Base-by-base conservation (phyloP, 2,797 vertebrate genomes). In the Anisognathus igniventris region DNA sequence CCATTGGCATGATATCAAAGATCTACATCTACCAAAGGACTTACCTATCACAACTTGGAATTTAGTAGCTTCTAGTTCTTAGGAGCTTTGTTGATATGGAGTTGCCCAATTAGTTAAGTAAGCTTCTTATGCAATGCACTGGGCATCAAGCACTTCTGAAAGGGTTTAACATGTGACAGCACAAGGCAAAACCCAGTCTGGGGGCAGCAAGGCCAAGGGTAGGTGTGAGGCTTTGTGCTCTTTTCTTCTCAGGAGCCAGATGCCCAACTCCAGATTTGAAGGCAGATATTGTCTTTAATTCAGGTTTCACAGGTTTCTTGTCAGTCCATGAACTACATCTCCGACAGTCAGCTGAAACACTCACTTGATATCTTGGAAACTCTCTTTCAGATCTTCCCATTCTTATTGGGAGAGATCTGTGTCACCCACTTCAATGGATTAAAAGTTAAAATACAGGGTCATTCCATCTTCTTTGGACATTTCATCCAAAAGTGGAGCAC, bases 61-160 rank as follows among this genome's bases (percentile, higher is more conserved):
- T 90, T 91, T 77, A 80, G 79, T 44, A 77, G 68, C 39, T 94
- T 80, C 81, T 86, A 40, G 72, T 86, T 90, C 85, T 92, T 66
- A 37, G 31, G 61, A 83, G 14, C 82, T 92, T 77, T 91, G 79
- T 72, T 71, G 78, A 74, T 94, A 90, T 1, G 28, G 28, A 87
- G 60, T 60, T 77, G 18, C 57, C 68, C 35, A 54, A 30, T 81
- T 51, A 89, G 57, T 12, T 35, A 79, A 60, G 33, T 37, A 74
- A 92, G 47, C 13, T 74, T 91, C 86, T 94, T 93, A 77, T 37
- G 45, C 14, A 90, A 54, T 57, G n/a, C 1, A 0, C 16, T 24
- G 27, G 47, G 50, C 56, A 80, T 62, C 35, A 68, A 74, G 53
- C 45, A 48, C 37, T 87, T 68, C 58, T 6, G 6, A 90, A 44